Evolutionary conservation across 2,888 invertebrate species (phyloP), one percentile per base, ranked within the genome.

Genomic region (Allygus modestus): DNA sequence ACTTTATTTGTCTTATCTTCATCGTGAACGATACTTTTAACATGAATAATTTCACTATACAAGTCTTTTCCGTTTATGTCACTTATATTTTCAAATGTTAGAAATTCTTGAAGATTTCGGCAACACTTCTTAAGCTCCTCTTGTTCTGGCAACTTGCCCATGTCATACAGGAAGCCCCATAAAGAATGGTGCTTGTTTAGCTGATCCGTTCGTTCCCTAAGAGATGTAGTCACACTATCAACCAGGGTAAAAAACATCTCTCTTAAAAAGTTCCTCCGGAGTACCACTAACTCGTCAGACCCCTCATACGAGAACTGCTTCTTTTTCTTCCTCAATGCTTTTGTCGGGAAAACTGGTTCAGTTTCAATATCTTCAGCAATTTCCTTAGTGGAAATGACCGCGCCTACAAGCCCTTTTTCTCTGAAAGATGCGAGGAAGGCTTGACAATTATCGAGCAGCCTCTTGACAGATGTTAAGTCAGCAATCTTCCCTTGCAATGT

Each of bases 1-100:
- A 20, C 54, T 54, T 54, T 54, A 54, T 54, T 54, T n/a, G 54
- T 54, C 5, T 54, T 17, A 54, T 54, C 54, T 54, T 54, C 9
- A 54, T 54, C 7, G 54, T 54, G 54, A 15, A 11, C n/a, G n/a
- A 54, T 5, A 17, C 23, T 54, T 54, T 54, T 54, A 20, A 20
- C n/a, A n/a, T n/a, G n/a, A n/a, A n/a, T n/a, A 23, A 54, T 54
- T 5, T 54, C 54, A 54, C 15, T 11, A 23, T 54, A 54, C 54
- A n/a, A n/a, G n/a, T 20, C n/a, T n/a, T n/a, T 54, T 5, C n/a
- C 54, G n/a, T 54, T 54, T 11, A 54, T 54, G 17, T 54, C 23
- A 54, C 54, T 54, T 5, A 17, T 54, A 17, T 54, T 17, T 54
- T 17, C 54, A 54, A 54, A 5, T 11, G 23, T 54, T 54, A 54